Evolutionary conservation across 2,113 vertebrate genomes (phyloP).

Genomic region (Paradoxurus hermaphroditus): DNA sequence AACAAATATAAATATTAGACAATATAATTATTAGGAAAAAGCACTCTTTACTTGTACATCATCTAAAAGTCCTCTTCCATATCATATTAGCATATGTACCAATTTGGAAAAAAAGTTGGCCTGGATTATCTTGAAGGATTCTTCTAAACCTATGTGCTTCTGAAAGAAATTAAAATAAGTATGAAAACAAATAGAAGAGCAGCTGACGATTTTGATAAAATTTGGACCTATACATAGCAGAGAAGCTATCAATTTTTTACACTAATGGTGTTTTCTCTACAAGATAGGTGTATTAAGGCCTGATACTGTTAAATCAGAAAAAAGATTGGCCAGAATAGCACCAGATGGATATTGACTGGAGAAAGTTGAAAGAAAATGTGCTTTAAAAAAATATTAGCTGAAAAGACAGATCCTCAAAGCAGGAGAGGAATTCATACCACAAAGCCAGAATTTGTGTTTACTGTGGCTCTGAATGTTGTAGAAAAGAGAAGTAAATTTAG

Average conservation of each 20-base stretch:
- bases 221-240: not conserved
- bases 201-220: not conserved
- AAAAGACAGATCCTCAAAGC: constrained; percentile 4
- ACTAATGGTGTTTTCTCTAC: not conserved
- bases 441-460: constrained; percentile 2
- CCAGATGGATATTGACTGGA: not conserved
- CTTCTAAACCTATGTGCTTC: not conserved
- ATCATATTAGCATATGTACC: not conserved
- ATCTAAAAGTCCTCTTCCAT: not conserved
- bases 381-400: constrained; percentile 37
- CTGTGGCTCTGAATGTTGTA: not conserved
- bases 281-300: not conserved
- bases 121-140: not conserved
- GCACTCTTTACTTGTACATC: not conserved
- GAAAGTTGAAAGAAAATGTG: not conserved
- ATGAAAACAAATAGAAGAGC: not conserved
- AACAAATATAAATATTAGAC: not conserved
- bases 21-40: not conserved
- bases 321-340: not conserved
- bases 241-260: not conserved
- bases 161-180: constrained; percentile 12
- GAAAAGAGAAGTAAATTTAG: constrained; percentile 8
- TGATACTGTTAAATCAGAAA: not conserved
- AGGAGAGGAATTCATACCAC: not conserved
- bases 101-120: not conserved